Evolutionary conservation across 2,797 vertebrate genomes (phyloP), one percentile per base, ranked within the genome.

Genomic region (Staurois parvus): DNA sequence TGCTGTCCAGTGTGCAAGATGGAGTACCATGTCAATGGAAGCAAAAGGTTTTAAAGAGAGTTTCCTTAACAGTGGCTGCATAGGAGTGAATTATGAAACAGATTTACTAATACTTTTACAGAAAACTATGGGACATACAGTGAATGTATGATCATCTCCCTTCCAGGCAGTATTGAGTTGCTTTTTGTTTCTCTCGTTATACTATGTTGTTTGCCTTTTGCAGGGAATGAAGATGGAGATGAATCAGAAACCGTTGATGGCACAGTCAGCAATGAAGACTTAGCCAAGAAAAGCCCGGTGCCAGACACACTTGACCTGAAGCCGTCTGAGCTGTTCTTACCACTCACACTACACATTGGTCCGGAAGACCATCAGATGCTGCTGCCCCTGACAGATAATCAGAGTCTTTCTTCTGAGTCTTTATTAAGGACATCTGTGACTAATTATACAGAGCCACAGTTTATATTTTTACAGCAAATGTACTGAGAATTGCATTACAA

Each of bases 391-490:
- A 78, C 92, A 0, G 95, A 94, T 1, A 90, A 82, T 82, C 94
- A 93, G 87, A 93, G 93, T 85, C 91, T 93, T 48, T 88, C 93
- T 0, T 93, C 94, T 74, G 95, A 95, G 76, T 88, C 93, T 0
- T 85, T 95, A 48, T 83, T 95, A 56, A 93, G 94, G 77, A 93
- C 94, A 73, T 80, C 94, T 48, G 91, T 94, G 88, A 93, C 91
- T 72, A 94, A 96, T 29, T 95, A 94, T 83, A 94, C 95, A 88
- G 95, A 95, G 90, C 96, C 96, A 17, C 94, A 97, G 76, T 94
- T 96, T 52, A 96, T 98, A 85, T 96, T 97, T 91, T 93, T 96
- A 91, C 95, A 95, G 74, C 94, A 95, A 4, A 88, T 96, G 12
- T 95, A 95, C 86, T 96, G 92, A 96, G 13, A 19, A 19, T 17